Conservation (phyloP, 2,888 invertebrate genomes). For the Mamestra brassicae region DNA sequence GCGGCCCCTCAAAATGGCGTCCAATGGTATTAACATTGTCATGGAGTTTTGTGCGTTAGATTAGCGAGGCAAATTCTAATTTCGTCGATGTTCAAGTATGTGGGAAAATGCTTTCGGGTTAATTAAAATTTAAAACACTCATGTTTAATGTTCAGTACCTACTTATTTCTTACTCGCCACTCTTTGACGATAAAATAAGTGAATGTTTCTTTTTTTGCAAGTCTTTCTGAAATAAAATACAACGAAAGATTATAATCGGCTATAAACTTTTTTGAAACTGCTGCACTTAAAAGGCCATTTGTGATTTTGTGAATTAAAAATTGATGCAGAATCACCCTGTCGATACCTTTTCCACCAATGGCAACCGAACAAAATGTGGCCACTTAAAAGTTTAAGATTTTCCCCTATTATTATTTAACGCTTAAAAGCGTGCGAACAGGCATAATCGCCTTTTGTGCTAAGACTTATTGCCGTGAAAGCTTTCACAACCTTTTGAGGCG, state of each 20-base stretch:
- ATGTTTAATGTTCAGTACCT: not conserved
- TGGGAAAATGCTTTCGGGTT: conserved; percentile 23
- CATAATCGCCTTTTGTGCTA: conserved; percentile 85
- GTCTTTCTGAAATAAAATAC: not conserved
- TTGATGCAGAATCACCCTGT: conserved; percentile 22
- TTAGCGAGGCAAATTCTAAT: conserved; percentile 69
- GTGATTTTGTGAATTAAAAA: conserved; percentile 26
- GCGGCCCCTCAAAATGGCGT: conserved; percentile 70
- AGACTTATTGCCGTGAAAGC: conserved; percentile 86
- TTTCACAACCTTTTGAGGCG: conserved; percentile 80
- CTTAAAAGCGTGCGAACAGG: conserved; percentile 78
- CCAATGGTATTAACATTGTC: conserved; percentile 74
- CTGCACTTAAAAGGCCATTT: not conserved
- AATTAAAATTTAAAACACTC: conserved; percentile 12
- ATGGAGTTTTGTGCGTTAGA: conserved; percentile 68
- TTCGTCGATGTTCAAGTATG: conserved; percentile 63
- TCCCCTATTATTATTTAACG: conserved; percentile 74
- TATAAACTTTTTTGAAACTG: not conserved
- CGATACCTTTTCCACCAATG: conserved; percentile 29
- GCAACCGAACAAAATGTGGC: conserved; percentile 51
- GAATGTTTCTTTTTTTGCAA: not conserved
- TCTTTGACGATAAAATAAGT: not conserved
- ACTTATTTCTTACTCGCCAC: not conserved
- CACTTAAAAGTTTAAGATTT: conserved; percentile 65
- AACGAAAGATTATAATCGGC: not conserved